Base-by-base conservation (phyloP, 2,888 invertebrate species). In the Zaprionus lineosus region DNA sequence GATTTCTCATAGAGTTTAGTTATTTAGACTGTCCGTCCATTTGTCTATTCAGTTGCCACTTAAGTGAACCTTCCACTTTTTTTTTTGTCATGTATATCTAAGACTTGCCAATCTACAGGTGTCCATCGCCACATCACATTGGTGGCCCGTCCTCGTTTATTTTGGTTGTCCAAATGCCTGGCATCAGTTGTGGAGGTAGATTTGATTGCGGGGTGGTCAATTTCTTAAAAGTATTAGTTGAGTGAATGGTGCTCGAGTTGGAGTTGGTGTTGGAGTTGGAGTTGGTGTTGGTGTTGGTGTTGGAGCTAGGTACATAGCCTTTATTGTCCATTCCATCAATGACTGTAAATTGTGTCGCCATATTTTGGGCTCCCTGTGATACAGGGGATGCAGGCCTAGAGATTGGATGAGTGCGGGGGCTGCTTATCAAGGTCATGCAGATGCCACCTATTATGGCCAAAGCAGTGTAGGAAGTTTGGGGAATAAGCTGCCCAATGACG, bases 101-200 rank as follows among this genome's bases (percentile, higher is more conserved):
- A n/a, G n/a, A n/a, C n/a, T n/a, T n/a, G n/a, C n/a, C n/a, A n/a
- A 16, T 14, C 6, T 12, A 16, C 18, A 41, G 26, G 12, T 51
- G 29, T 47, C 8, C 3, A 55, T 9, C 37, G n/a, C n/a, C n/a
- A 28, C 50, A 68, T 78, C 47, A 81, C 66, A 78, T 64, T 59
- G 67, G 69, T 64, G 61, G 51, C 29, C 57, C 72, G 14, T 89
- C 88, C 55, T 89, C 88, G 58, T 86, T 84, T 51, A 74, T 75
- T 63, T 89, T 90, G 41, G 87, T 89, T 56, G 90, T 90, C 90
- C 90, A 90, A 78, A 90, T 86, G 67, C 89, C 90, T 56, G 89
- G 84, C 87, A 86, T 84, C 39, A 90, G 65, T 81, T 89, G 89
- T 55, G 89, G 89, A 84, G 90, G 90, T 87, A 90, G 87, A 88